A percentile compares a stretch with the other conserved stretches of the same genome.
These are phyloP conservation scores for Vireo altiloquus DNA, from an alignment of 2,113 vertebrate genomes.

Conservation along the genomic window DNA sequence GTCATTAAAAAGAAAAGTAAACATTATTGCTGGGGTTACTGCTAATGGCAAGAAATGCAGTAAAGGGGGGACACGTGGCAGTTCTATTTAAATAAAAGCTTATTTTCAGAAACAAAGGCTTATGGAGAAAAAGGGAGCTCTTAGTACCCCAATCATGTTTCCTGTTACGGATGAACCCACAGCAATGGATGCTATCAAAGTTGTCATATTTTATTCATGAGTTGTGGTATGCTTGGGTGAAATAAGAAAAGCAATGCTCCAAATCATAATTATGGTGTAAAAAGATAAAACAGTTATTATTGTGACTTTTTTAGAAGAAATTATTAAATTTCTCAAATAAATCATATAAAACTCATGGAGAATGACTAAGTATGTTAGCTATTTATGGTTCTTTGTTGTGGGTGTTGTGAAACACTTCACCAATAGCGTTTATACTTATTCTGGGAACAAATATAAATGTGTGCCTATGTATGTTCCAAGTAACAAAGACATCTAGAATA, in stretches of 20 bases:
- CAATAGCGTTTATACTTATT: neutral
- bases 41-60: constrained; percentile 4
- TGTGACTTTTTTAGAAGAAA: constrained; percentile 56
- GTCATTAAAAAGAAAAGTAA: constrained; percentile 43
- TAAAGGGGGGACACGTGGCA: neutral
- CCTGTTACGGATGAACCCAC: constrained; percentile 74
- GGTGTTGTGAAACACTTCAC: neutral
- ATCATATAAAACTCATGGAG: constrained; percentile 33
- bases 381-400: neutral
- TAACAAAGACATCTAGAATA: neutral
- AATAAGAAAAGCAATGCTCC: constrained; percentile 81
- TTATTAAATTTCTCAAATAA: constrained; percentile 46
- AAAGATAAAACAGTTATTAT: constrained; percentile 72
- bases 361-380: neutral
- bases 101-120: constrained; percentile 69
- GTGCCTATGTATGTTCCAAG: neutral
- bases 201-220: constrained; percentile 96
- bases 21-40: constrained; percentile 33
- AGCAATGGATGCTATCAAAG: constrained; percentile 84
- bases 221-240: constrained; percentile 79
- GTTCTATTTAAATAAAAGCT: constrained; percentile 63
- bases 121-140: constrained; percentile 33
- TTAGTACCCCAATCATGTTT: constrained; percentile 72
- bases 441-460: neutral
- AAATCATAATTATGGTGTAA: constrained; percentile 76